A percentile compares a stretch with the other conserved stretches of the same genome.
Evolutionary conservation across 2,113 vertebrate genomes (phyloP).

Genomic region (Anarrhichthys ocellatus): DNA sequence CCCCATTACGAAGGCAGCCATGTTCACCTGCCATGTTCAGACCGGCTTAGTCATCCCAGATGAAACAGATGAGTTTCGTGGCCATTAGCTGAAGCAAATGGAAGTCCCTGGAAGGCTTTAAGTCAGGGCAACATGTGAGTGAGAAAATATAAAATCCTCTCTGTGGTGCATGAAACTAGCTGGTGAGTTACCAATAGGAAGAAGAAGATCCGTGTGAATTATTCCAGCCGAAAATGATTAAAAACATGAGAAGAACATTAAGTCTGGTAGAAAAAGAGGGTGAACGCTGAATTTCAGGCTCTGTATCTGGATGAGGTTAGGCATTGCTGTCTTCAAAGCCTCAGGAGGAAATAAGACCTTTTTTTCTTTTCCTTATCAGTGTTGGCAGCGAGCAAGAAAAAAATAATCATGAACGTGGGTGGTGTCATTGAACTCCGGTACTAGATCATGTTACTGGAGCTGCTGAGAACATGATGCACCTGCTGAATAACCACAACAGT

Average conservation of each 20-base stretch:
- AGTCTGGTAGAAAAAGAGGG: background rate
- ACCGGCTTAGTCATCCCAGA: constrained; percentile 19
- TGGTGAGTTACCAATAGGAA: background rate
- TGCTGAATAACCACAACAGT: constrained; percentile 18
- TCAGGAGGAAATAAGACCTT: background rate
- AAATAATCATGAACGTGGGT: constrained; percentile 21
- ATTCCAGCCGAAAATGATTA: background rate
- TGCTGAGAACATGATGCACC: constrained; percentile 34
- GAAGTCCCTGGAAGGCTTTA: background rate
- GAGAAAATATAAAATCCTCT: background rate
- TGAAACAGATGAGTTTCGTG: background rate
- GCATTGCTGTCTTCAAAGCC: constrained; percentile 14
- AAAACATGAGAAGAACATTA: background rate
- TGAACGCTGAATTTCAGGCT: constrained; percentile 12
- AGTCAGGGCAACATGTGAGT: background rate
- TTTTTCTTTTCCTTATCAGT: constrained; percentile 16
- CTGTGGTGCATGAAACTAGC: background rate
- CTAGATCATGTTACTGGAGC: constrained; percentile 13
- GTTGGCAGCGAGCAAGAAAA: constrained; percentile 22
- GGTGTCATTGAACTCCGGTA: constrained; percentile 40
- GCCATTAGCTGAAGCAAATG: background rate
- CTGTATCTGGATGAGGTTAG: background rate
- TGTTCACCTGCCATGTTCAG: constrained; percentile 7
- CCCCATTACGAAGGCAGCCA: constrained; percentile 1
- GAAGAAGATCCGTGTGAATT: background rate